Evolutionary conservation across 35 echinoderm and acorn worm genomes (phyloP).

Genomic region (Heliocidaris tuberculata): DNA sequence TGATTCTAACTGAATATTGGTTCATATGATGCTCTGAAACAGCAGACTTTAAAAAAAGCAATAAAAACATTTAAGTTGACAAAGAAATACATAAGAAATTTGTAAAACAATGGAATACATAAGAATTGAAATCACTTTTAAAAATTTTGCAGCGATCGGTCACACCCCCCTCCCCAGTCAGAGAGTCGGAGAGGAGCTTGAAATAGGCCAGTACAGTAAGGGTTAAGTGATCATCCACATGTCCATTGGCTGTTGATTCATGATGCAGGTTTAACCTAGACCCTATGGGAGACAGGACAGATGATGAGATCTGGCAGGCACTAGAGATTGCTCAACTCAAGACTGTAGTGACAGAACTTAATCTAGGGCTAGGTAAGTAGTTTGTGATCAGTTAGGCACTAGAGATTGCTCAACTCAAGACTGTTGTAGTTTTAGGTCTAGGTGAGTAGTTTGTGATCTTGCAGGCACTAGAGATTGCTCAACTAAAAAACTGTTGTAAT

Average conservation of each 20-base stretch:
- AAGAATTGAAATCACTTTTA: too few relatives aligned
- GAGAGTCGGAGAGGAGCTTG: background rate
- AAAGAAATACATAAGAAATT: background rate
- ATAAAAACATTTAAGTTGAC: too few relatives aligned
- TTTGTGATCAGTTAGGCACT: too few relatives aligned
- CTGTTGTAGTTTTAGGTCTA: too few relatives aligned
- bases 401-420: too few relatives aligned
- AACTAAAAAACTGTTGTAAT: background rate
- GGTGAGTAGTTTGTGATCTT: background rate
- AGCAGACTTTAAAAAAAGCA: too few relatives aligned
- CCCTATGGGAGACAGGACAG: slow-evolving; percentile 69
- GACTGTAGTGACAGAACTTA: slow-evolving; percentile 74
- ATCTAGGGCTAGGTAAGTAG: slow-evolving; percentile 72
- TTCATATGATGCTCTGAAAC: too few relatives aligned
- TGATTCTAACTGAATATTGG: too few relatives aligned
- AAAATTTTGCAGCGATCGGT: too few relatives aligned
- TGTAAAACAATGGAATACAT: background rate
- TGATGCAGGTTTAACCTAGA: slow-evolving; percentile 83
- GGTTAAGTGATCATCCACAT: too few relatives aligned
- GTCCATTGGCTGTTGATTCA: slow-evolving; percentile 4
- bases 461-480: background rate
- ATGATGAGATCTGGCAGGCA: slow-evolving; percentile 75
- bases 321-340: slow-evolving; percentile 93
- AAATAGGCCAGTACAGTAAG: background rate
- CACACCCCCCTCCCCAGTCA: too few relatives aligned